Evolutionary conservation across 2,797 vertebrate species (phyloP).

Genomic region (Hylomyscus alleni): DNA sequence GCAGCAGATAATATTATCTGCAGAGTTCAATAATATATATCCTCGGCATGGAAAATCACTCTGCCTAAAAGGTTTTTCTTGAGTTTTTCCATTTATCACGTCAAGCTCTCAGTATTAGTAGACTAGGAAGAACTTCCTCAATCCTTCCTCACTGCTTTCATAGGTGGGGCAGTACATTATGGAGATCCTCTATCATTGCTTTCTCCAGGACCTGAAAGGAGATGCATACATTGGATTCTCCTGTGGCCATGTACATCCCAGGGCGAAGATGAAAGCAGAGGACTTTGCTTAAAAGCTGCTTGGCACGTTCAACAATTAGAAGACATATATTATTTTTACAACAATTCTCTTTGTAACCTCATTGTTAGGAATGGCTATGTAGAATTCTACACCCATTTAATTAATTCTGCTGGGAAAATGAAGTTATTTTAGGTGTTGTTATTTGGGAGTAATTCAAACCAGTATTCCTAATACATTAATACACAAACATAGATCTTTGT

Average conservation of each 20-base stretch:
- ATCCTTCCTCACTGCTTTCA: neutral
- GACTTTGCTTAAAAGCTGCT: slow-evolving; percentile 8
- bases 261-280: slow-evolving; percentile 33
- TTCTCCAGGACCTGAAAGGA: neutral
- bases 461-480: neutral
- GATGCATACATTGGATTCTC: neutral
- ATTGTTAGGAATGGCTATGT: neutral
- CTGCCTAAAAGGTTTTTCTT: slow-evolving; percentile 50
- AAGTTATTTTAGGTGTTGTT: slow-evolving; percentile 13
- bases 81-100: slow-evolving; percentile 58
- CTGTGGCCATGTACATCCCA: neutral
- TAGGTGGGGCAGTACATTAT: neutral
- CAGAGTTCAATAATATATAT: slow-evolving; percentile 55
- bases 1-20: slow-evolving; percentile 65
- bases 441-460: neutral
- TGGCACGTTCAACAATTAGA: neutral
- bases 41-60: slow-evolving; percentile 42
- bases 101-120: neutral
- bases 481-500: neutral
- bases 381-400: neutral
- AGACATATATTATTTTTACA: neutral
- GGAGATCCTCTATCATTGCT: neutral
- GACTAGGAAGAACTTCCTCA: neutral
- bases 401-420: neutral
- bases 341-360: neutral